Conservation (phyloP, 2,888 invertebrate species). For the Gibbula magus region DNA sequence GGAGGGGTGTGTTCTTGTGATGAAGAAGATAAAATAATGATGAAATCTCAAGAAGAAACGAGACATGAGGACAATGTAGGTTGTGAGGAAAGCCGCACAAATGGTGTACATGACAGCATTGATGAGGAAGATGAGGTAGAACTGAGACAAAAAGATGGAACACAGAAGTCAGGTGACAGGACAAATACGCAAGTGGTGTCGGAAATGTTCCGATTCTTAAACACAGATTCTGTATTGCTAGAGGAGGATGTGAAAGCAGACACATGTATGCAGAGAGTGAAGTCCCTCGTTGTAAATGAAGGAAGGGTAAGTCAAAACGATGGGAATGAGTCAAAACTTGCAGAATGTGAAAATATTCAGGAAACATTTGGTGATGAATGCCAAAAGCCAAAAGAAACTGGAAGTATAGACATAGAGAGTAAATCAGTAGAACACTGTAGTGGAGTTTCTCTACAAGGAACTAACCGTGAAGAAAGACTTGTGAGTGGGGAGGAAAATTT, state of each 20-base stretch:
- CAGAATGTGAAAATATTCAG: too few relatives aligned
- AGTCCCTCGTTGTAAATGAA: neutral
- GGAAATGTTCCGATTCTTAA: neutral
- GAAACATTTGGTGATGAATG: too few relatives aligned
- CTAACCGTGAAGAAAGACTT: too few relatives aligned
- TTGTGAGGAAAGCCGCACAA: neutral
- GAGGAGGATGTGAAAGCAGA: neutral
- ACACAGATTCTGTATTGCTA: neutral
- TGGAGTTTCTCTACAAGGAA: too few relatives aligned
- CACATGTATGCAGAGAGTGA: neutral
- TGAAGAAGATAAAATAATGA: too few relatives aligned
- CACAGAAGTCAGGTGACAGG: neutral
- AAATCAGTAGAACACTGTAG: too few relatives aligned
- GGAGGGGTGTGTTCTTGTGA: too few relatives aligned
- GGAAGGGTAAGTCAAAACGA: neutral
- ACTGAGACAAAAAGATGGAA: neutral
- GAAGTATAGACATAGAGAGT: too few relatives aligned
- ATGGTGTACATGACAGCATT: neutral
- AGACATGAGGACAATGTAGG: neutral
- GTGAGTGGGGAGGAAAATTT: too few relatives aligned
- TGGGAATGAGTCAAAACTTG: too few relatives aligned
- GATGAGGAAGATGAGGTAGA: neutral
- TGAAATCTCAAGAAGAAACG: too few relatives aligned
- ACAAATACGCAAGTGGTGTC: constrained; percentile 4
- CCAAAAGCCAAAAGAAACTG: too few relatives aligned